A percentile compares a stretch with the other conserved stretches of the same genome.
Evolutionary conservation across 2,888 invertebrate genomes (phyloP).

Genomic region (Lasius fuliginosus): DNA sequence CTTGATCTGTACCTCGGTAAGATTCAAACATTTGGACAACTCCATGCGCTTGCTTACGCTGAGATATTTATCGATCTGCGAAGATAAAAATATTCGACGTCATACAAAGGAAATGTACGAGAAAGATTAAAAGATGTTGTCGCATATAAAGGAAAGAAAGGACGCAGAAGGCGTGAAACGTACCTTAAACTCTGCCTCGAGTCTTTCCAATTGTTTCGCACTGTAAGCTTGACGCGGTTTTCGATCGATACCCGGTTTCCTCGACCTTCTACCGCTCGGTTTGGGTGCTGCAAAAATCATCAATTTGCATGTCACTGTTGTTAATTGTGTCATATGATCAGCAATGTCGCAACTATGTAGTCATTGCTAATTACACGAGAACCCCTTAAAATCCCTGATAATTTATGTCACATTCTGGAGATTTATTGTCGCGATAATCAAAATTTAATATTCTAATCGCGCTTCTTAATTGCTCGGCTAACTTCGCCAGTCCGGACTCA

Average conservation of each 20-base stretch:
- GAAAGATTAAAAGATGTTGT: background rate
- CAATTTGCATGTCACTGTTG: background rate
- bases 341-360: background rate
- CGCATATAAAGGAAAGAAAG: background rate
- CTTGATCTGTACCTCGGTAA: slow-evolving; percentile 98
- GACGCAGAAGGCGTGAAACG: slow-evolving; percentile 3
- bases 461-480: slow-evolving; percentile 73
- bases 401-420: slow-evolving; percentile 41
- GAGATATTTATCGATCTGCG: slow-evolving; percentile 95
- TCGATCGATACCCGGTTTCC: slow-evolving; percentile 96
- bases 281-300: slow-evolving; percentile 90
- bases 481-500: slow-evolving; percentile 72
- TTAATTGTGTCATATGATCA: background rate
- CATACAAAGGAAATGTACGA: background rate
- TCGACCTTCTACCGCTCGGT: slow-evolving; percentile 92
- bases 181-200: slow-evolving; percentile 97
- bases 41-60: slow-evolving; percentile 98
- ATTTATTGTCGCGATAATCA: slow-evolving; percentile 76
- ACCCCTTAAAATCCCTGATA: background rate
- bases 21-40: slow-evolving; percentile 94
- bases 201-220: slow-evolving; percentile 95
- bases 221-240: slow-evolving; percentile 99
- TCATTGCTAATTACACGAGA: slow-evolving; percentile 24
- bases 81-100: slow-evolving; percentile 49
- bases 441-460: slow-evolving; percentile 78